phyloP scores from a whole-genome alignment of 2,888 invertebrate genomes.

The Drosophila nigricruria region DNA sequence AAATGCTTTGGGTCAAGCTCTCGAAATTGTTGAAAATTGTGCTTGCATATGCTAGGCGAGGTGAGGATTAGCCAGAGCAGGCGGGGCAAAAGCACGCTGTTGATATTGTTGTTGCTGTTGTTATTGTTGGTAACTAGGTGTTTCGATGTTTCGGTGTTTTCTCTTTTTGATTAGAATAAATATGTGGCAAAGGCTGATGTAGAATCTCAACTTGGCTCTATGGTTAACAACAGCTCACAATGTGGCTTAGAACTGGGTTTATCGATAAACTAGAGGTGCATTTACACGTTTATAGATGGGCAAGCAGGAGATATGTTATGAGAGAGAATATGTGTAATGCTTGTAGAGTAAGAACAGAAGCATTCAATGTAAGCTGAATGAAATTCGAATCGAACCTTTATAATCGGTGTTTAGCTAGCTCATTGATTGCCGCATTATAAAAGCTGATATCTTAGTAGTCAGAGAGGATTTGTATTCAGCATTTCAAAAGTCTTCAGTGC shows the following conservation, averaged over 20 bases:
- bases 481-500: too few species aligned
- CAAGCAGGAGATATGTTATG: background rate
- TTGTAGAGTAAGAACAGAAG: background rate
- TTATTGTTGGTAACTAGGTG: constrained; percentile 5
- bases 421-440: background rate
- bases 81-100: constrained; percentile 7
- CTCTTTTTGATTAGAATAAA: constrained; percentile 58
- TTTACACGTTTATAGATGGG: background rate
- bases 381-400: background rate
- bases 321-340: background rate
- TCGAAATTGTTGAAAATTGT: constrained; percentile 60
- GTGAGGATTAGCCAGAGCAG: background rate
- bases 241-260: background rate
- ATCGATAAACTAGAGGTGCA: background rate
- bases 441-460: background rate
- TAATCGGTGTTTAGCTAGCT: background rate
- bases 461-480: background rate
- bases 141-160: constrained; percentile 41
- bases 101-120: constrained; percentile 2
- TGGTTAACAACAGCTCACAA: background rate
- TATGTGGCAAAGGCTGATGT: constrained; percentile 14
- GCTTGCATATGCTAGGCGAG: constrained; percentile 18
- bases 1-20: constrained; percentile 70
- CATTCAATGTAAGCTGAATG: background rate
- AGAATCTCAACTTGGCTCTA: background rate